These are phyloP conservation scores for Prietella phreatophila DNA, from an alignment of 2,113 vertebrate species.

Conservation along the genomic window DNA sequence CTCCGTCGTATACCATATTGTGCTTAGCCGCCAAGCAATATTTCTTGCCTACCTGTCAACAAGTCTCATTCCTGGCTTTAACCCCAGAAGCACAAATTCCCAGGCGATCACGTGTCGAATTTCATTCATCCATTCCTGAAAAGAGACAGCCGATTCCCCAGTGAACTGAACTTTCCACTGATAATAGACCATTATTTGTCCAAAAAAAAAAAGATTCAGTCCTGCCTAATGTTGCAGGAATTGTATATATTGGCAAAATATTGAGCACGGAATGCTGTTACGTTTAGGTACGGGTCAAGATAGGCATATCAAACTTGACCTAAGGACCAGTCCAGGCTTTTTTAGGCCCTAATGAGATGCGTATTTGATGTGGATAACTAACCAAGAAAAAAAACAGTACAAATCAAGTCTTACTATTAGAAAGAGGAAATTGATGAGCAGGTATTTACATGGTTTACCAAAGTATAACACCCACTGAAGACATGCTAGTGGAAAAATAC, in stretches of 20 bases:
- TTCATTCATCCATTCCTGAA: not conserved
- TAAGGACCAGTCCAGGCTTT: not conserved
- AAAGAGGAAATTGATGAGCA: not conserved
- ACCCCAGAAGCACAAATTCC: not conserved
- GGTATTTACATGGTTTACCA: not conserved
- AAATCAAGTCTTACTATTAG: not conserved
- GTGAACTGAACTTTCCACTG: constrained; percentile 7
- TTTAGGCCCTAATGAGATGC: not conserved
- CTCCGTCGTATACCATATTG: not conserved
- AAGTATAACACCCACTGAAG: not conserved
- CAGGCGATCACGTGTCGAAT: not conserved
- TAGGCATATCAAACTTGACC: not conserved
- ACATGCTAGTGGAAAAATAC: not conserved
- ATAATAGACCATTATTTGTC: not conserved
- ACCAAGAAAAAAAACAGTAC: not conserved
- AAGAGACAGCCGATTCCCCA: not conserved
- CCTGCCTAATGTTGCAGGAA: not conserved
- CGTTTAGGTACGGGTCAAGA: not conserved
- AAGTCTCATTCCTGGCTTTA: not conserved
- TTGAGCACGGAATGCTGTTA: not conserved
- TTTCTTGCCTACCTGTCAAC: not conserved
- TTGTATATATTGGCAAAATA: not conserved
- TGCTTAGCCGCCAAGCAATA: not conserved
- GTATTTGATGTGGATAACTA: not conserved
- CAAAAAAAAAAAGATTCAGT: not conserved